Evolutionary conservation across 92 coral and sea anemone species (phyloP).

Genomic region (Bergia puertoricense): DNA sequence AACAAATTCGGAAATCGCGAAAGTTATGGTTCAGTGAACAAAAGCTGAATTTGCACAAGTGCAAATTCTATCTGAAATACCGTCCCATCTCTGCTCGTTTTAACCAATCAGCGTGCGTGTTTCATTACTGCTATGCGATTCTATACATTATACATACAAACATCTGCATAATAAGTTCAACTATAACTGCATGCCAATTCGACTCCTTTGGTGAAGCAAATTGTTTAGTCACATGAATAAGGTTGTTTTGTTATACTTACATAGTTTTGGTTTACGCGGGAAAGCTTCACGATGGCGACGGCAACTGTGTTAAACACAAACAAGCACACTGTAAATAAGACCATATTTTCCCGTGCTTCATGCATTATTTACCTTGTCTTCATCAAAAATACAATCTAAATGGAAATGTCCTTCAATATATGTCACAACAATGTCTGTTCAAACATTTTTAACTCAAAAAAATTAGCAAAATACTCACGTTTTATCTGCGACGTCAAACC

Average conservation of each 20-base stretch:
- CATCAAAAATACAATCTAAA: slow-evolving; percentile 15
- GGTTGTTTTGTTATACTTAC: slow-evolving; percentile 5
- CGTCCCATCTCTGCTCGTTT: no score
- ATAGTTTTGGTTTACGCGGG: slow-evolving; percentile 8
- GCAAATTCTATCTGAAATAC: no score
- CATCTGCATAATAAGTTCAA: not conserved
- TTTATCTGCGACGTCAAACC: slow-evolving; percentile 52
- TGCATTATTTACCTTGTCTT: slow-evolving; percentile 7
- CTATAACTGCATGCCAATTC: slow-evolving; percentile 2
- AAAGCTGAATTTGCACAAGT: no score
- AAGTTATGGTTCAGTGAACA: no score
- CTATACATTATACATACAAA: not conserved
- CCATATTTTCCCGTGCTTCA: not conserved
- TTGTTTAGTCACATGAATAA: not conserved
- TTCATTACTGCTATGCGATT: no score
- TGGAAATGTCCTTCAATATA: not conserved
- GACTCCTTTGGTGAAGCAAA: not conserved
- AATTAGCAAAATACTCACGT: slow-evolving; percentile 53
- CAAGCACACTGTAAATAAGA: slow-evolving; percentile 8
- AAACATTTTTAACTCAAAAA: slow-evolving; percentile 38
- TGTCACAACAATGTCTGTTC: slow-evolving; percentile 22
- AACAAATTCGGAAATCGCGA: no score
- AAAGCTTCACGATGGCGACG: slow-evolving; percentile 12
- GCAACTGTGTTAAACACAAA: slow-evolving; percentile 3
- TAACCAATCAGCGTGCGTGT: no score